Conservation (phyloP, 1,140 invertebrate species). For the Triops cancriformis region DNA sequence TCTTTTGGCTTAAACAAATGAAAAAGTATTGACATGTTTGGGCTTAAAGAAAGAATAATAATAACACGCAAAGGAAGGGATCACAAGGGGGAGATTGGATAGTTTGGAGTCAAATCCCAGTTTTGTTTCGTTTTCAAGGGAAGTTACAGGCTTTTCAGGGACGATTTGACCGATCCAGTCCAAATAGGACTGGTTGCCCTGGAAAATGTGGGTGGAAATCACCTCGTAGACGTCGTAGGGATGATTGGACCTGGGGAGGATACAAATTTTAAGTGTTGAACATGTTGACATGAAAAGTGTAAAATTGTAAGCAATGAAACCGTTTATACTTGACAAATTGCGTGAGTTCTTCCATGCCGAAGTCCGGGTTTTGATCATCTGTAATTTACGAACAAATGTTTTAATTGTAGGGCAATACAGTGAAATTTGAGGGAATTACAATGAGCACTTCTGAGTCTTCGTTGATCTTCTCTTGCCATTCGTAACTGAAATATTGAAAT, state of each 20-base stretch:
- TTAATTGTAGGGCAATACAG: neutral
- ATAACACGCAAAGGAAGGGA: too few species aligned
- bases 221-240: slow-evolving; percentile 80
- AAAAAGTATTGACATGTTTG: too few species aligned
- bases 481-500: slow-evolving; percentile 49
- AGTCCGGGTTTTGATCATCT: slow-evolving; percentile 78
- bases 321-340: slow-evolving; percentile 54
- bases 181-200: slow-evolving; percentile 36
- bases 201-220: slow-evolving; percentile 54
- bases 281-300: slow-evolving; percentile 24
- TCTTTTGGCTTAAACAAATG: too few species aligned
- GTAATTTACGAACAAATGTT: slow-evolving; percentile 30
- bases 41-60: too few species aligned
- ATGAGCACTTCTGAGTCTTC: slow-evolving; percentile 66
- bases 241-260: slow-evolving; percentile 57
- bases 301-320: slow-evolving; percentile 22
- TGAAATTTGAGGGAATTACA: slow-evolving; percentile 40
- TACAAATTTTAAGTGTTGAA: slow-evolving; percentile 26
- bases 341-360: slow-evolving; percentile 58
- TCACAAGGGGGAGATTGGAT: too few species aligned
- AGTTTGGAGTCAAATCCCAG: too few species aligned
- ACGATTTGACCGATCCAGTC: slow-evolving; percentile 36
- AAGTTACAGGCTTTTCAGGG: slow-evolving; percentile 35
- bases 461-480: slow-evolving; percentile 80
- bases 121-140: slow-evolving; percentile 33